Percentiles rank a stretch among this genome's conserved stretches.
These are phyloP conservation scores for Periophthalmus magnuspinnatus DNA, from an alignment of 2,797 vertebrate genomes.

Conservation along the genomic window DNA sequence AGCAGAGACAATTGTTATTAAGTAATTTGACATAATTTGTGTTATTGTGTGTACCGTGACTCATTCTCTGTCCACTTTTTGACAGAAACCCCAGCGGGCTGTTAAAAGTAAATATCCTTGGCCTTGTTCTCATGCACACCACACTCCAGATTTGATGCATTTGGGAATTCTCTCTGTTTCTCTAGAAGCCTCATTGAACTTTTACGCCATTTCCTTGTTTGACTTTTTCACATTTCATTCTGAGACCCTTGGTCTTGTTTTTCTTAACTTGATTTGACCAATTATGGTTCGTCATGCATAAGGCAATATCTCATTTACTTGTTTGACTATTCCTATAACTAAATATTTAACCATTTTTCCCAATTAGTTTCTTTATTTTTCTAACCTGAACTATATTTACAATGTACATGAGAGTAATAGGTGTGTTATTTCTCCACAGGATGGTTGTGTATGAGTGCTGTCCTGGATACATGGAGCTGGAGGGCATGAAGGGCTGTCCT, in stretches of 20 bases:
- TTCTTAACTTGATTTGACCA: slow-evolving; percentile 5
- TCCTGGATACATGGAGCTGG: slow-evolving; percentile 94
- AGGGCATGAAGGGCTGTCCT: slow-evolving; percentile 88
- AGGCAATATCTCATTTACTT: neutral
- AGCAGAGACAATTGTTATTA: too few species aligned
- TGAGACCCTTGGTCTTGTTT: neutral
- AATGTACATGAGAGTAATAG: neutral
- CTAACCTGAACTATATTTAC: slow-evolving; percentile 13
- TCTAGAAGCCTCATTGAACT: slow-evolving; percentile 19
- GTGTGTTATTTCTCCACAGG: slow-evolving; percentile 64
- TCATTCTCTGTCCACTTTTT: neutral
- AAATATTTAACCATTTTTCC: slow-evolving; percentile 3
- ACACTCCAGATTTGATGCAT: slow-evolving; percentile 5
- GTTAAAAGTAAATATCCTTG: neutral
- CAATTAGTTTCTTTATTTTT: neutral
- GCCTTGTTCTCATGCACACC: neutral
- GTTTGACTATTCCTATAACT: neutral
- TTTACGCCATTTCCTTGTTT: slow-evolving; percentile 13
- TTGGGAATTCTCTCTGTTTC: slow-evolving; percentile 18
- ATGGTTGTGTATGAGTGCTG: slow-evolving; percentile 95
- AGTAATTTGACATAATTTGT: neutral
- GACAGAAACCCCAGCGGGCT: neutral
- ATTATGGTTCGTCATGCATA: slow-evolving; percentile 12
- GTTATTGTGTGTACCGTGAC: neutral
- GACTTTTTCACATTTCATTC: slow-evolving; percentile 2